A percentile compares a stretch with the other conserved stretches of the same genome.
phyloP scores from a whole-genome alignment of 2,113 vertebrate genomes.

The Amphiprion ocellaris region DNA sequence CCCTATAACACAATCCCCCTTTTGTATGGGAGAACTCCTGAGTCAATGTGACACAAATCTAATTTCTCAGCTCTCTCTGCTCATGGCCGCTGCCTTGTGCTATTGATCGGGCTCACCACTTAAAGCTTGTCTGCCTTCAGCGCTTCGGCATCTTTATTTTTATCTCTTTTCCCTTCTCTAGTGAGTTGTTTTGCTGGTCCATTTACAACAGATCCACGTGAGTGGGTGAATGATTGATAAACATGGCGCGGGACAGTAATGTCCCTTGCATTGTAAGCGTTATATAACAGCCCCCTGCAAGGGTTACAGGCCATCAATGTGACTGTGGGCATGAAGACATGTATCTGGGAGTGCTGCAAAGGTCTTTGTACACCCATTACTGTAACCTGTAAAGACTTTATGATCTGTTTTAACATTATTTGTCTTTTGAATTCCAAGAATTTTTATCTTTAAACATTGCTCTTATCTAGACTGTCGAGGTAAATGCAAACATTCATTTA shows the following conservation, averaged over 20 bases:
- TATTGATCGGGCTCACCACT: conserved; percentile 66
- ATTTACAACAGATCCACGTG: conserved; percentile 43
- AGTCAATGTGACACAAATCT: conserved; percentile 62
- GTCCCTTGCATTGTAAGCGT: conserved; percentile 30
- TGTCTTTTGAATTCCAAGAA: conserved; percentile 3
- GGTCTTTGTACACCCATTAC: conserved; percentile 13
- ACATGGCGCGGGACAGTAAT: conserved; percentile 23
- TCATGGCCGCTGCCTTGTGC: conserved; percentile 36
- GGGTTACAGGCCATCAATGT: conserved; percentile 17
- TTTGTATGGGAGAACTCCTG: conserved; percentile 24
- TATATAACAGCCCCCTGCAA: conserved; percentile 48
- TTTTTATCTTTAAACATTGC: conserved; percentile 16
- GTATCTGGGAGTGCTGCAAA: not conserved
- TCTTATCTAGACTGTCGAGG: not conserved
- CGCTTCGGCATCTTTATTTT: conserved; percentile 55
- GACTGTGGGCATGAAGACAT: conserved; percentile 13
- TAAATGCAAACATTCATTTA: not conserved
- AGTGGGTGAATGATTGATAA: conserved; percentile 64
- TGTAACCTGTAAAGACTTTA: conserved; percentile 25
- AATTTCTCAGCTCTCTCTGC: conserved; percentile 53
- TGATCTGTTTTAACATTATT: not conserved
- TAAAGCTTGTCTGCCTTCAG: conserved; percentile 46
- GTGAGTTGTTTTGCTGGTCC: conserved; percentile 26
- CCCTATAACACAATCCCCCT: conserved; percentile 24
- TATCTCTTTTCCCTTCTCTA: conserved; percentile 14